Conservation (phyloP, 2,797 vertebrate species). For the Onychomys arenicola region DNA sequence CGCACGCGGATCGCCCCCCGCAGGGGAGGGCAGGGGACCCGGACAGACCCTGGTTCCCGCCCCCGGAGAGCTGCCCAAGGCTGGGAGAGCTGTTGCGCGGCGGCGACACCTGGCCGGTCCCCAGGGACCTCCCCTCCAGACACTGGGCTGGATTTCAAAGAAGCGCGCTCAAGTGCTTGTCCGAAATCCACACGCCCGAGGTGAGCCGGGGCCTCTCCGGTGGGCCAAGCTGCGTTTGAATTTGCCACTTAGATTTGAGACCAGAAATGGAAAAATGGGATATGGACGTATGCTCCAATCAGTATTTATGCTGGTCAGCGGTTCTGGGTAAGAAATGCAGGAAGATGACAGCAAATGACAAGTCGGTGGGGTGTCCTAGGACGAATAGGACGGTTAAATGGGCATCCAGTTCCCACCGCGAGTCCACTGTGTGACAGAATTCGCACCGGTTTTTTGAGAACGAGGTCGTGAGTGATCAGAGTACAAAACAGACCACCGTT, state of each 20-base stretch:
- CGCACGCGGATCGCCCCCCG: neutral
- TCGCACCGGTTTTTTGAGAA: neutral
- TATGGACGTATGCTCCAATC: neutral
- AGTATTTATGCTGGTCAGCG: neutral
- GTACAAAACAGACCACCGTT: neutral
- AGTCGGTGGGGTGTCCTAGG: neutral
- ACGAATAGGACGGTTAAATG: neutral
- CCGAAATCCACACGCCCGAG: neutral
- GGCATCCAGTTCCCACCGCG: neutral
- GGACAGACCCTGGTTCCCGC: neutral
- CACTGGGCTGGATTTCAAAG: neutral
- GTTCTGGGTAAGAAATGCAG: slow-evolving; percentile 32
- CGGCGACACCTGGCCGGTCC: neutral
- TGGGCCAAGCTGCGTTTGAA: neutral
- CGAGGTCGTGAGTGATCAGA: neutral
- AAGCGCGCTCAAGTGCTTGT: neutral
- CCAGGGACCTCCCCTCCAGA: neutral
- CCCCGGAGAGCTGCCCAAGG: neutral
- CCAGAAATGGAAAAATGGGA: neutral
- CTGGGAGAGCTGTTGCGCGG: neutral
- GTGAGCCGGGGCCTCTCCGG: neutral
- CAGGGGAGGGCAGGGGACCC: neutral
- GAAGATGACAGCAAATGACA: neutral
- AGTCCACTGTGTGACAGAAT: neutral
- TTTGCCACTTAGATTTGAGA: neutral